Percentiles rank a stretch among this genome's conserved stretches.
Conservation (phyloP, 1,140 invertebrate genomes). For the Calosoma granatense region DNA sequence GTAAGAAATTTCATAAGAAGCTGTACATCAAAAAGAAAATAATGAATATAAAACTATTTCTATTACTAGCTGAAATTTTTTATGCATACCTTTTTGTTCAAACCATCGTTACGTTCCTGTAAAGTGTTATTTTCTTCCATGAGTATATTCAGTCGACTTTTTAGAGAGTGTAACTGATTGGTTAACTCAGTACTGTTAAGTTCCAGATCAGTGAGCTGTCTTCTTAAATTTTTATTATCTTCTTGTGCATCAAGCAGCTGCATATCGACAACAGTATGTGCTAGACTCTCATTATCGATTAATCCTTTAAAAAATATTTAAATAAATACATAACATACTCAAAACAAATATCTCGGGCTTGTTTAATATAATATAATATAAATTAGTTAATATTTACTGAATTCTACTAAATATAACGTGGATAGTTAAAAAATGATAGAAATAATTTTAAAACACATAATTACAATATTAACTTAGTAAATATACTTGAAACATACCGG, state of each 20-base stretch:
- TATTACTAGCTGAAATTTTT: too few species aligned
- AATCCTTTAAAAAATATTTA: neutral
- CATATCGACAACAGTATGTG: conserved; percentile 27
- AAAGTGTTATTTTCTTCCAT: neutral
- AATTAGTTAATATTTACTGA: too few species aligned
- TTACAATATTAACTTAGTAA: too few species aligned
- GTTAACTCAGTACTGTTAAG: neutral
- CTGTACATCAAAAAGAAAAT: too few species aligned
- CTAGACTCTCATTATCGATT: conserved; percentile 20
- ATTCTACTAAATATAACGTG: too few species aligned
- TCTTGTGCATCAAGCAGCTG: conserved; percentile 27
- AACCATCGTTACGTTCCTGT: neutral
- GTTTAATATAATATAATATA: too few species aligned
- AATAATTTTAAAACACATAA: too few species aligned
- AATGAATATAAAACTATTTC: too few species aligned
- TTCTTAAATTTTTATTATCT: conserved; percentile 20
- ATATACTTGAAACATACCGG: neutral
- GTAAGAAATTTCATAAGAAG: too few species aligned
- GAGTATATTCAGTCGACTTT: neutral
- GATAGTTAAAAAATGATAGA: too few species aligned
- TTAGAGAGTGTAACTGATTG: neutral
- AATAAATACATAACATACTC: too few species aligned
- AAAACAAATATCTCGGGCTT: too few species aligned
- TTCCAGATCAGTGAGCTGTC: conserved; percentile 14
- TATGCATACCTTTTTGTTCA: neutral